Percentiles rank a stretch among this genome's conserved stretches.
Conservation (phyloP, 1,140 invertebrate genomes). For the Pemphigus obesinymphae region DNA sequence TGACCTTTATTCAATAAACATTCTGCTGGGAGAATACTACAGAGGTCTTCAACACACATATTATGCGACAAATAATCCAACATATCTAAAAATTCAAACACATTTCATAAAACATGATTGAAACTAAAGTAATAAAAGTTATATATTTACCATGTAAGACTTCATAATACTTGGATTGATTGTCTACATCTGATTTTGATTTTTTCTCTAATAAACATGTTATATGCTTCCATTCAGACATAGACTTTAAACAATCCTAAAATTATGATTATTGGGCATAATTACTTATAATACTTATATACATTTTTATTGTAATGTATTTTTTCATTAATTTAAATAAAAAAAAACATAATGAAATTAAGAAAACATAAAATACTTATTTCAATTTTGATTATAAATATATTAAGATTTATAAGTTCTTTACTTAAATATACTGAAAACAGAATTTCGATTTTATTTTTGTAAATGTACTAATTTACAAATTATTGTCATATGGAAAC, state of each 20-base stretch:
- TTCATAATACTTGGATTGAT: slow-evolving; percentile 21
- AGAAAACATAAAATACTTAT: too few species aligned
- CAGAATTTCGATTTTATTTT: too few species aligned
- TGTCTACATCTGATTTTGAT: slow-evolving; percentile 30
- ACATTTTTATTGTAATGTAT: too few species aligned
- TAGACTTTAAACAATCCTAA: slow-evolving; percentile 37
- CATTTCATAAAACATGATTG: neutral
- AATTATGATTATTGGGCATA: neutral
- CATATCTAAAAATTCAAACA: slow-evolving; percentile 37
- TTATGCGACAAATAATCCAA: slow-evolving; percentile 43
- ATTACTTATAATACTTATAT: too few species aligned
- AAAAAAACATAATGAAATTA: too few species aligned
- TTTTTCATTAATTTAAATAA: too few species aligned
- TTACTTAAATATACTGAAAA: too few species aligned
- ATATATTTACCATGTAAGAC: slow-evolving; percentile 18
- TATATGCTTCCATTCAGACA: slow-evolving; percentile 27
- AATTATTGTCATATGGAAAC: too few species aligned
- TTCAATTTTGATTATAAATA: too few species aligned
- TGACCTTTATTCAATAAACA: neutral
- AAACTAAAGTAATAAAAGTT: neutral
- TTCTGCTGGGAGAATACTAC: slow-evolving; percentile 35
- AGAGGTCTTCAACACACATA: slow-evolving; percentile 38
- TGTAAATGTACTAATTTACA: too few species aligned
- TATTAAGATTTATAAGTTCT: too few species aligned
- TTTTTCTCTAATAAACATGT: slow-evolving; percentile 20